Percentiles rank a stretch among this genome's conserved stretches.
These are phyloP conservation scores for Podarcis raffonei DNA, from an alignment of 2,113 vertebrate genomes.

Conservation along the genomic window DNA sequence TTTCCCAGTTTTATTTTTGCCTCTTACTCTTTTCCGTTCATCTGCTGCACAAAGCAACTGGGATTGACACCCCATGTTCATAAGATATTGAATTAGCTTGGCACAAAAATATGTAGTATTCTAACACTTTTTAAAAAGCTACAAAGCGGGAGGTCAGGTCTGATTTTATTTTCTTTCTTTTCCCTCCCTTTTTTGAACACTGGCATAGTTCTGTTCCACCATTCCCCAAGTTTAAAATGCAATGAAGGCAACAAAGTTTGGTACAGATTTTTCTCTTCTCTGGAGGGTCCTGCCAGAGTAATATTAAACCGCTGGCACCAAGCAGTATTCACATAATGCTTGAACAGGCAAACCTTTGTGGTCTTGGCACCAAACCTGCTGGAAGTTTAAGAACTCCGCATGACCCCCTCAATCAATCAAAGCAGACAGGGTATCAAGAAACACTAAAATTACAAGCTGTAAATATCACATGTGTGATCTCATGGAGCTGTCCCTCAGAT, in stretches of 20 bases:
- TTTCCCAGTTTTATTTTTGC: slow-evolving; percentile 62
- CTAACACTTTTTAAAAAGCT: background rate
- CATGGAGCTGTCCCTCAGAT: slow-evolving; percentile 3
- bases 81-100: slow-evolving; percentile 19
- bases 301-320: background rate
- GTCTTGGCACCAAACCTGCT: slow-evolving; percentile 8
- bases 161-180: background rate
- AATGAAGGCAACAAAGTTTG: background rate
- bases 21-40: slow-evolving; percentile 2
- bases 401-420: slow-evolving; percentile 36
- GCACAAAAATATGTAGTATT: background rate
- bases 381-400: background rate
- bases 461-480: slow-evolving; percentile 49
- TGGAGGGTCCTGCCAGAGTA: slow-evolving; percentile 5
- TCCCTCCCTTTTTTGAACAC: background rate
- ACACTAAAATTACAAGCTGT: slow-evolving; percentile 25
- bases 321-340: background rate
- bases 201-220: background rate
- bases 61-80: background rate
- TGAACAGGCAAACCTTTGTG: slow-evolving; percentile 12
- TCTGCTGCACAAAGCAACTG: background rate
- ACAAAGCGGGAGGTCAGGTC: background rate
- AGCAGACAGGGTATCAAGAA: slow-evolving; percentile 18
- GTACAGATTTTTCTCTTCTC: background rate
- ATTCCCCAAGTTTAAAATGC: background rate